Conservation (phyloP, 2,888 invertebrate species). For the Zygaena filipendulae region DNA sequence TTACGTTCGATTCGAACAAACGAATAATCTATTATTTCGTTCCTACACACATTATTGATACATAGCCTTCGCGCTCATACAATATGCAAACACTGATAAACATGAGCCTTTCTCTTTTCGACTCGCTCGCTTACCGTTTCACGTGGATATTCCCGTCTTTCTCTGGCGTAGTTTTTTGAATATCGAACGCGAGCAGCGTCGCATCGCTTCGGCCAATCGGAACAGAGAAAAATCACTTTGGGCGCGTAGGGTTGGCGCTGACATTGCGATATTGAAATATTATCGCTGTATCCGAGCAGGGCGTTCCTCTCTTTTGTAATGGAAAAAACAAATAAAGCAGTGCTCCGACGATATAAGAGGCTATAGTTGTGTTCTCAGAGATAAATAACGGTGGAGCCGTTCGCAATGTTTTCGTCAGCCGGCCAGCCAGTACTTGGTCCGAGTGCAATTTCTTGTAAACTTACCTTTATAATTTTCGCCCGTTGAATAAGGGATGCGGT, state of each 20-base stretch:
- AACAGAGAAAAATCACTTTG: slow-evolving; percentile 47
- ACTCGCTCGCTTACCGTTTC: slow-evolving; percentile 1
- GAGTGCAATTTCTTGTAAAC: slow-evolving; percentile 65
- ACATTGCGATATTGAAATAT: slow-evolving; percentile 58
- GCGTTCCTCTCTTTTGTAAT: slow-evolving; percentile 58
- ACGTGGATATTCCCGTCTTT: slow-evolving; percentile 24
- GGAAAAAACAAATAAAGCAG: slow-evolving; percentile 57
- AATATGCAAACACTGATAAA: slow-evolving; percentile 46
- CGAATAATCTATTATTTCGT: slow-evolving; percentile 70
- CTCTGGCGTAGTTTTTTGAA: slow-evolving; percentile 25
- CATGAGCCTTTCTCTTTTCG: slow-evolving; percentile 30
- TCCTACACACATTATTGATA: slow-evolving; percentile 68
- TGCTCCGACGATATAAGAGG: slow-evolving; percentile 25
- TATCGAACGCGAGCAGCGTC: slow-evolving; percentile 33
- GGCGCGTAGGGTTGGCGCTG: slow-evolving; percentile 38
- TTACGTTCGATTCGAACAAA: slow-evolving; percentile 67
- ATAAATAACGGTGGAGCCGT: slow-evolving; percentile 51
- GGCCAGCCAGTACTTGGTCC: slow-evolving; percentile 29
- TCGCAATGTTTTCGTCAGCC: slow-evolving; percentile 48
- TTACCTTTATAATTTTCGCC: slow-evolving; percentile 54
- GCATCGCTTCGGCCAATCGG: slow-evolving; percentile 35
- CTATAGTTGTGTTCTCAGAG: slow-evolving; percentile 24
- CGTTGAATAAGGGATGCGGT: slow-evolving; percentile 59
- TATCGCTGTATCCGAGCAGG: slow-evolving; percentile 47
- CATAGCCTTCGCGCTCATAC: slow-evolving; percentile 51